Percentiles rank a stretch among this genome's conserved stretches.
phyloP scores from a whole-genome alignment of 2,888 invertebrate genomes.

The Coremacera marginata region DNA sequence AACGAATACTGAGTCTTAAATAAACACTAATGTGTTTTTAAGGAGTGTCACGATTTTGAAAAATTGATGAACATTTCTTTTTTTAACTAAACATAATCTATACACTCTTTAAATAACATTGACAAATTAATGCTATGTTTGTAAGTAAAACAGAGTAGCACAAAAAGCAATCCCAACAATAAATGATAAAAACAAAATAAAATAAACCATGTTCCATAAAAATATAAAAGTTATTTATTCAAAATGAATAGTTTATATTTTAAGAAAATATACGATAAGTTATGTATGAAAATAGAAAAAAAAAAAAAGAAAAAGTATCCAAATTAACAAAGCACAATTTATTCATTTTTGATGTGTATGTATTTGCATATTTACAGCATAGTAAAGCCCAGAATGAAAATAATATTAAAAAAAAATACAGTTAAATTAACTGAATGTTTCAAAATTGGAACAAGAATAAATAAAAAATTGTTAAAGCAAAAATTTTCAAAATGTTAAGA shows the following conservation, averaged over 20 bases:
- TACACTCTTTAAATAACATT: not conserved
- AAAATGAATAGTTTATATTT: constrained; percentile 42
- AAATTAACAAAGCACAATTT: not conserved
- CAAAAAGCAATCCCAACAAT: not conserved
- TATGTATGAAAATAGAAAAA: constrained; percentile 38
- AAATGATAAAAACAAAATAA: not conserved
- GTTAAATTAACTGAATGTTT: not conserved
- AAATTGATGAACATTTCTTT: no score
- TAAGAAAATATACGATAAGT: constrained; percentile 44
- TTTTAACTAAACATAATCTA: not conserved
- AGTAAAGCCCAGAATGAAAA: constrained; percentile 12
- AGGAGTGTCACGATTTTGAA: not conserved
- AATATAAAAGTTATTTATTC: constrained; percentile 52
- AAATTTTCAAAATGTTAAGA: not conserved
- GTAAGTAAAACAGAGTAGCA: constrained; percentile 33
- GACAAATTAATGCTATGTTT: not conserved
- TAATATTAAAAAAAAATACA: constrained; percentile 13
- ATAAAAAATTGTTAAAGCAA: constrained; percentile 23
- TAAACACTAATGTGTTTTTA: not conserved
- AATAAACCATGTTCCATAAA: constrained; percentile 39
- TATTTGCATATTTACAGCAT: constrained; percentile 2
- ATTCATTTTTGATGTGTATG: constrained; percentile 5
- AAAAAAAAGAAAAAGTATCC: not conserved
- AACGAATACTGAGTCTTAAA: constrained; percentile 24
- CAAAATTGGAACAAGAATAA: constrained; percentile 1